These are phyloP conservation scores for Bovichtus diacanthus DNA, from an alignment of 2,797 vertebrate species.

Conservation along the genomic window DNA sequence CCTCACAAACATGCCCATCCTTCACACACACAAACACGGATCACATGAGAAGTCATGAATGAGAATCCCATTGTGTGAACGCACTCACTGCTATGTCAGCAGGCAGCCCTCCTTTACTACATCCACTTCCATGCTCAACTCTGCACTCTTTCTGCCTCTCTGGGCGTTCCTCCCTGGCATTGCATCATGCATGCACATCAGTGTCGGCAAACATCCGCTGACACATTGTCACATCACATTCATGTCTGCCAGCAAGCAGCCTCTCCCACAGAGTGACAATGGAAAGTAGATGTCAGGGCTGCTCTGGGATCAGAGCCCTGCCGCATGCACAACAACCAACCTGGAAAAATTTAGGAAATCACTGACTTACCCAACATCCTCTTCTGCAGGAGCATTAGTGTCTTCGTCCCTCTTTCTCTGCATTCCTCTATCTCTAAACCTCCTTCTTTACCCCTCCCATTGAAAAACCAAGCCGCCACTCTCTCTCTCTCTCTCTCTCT, in stretches of 20 bases:
- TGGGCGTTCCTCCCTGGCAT: slow-evolving; percentile 72
- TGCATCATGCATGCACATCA: slow-evolving; percentile 75
- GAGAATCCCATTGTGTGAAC: slow-evolving; percentile 48
- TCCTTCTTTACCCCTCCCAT: slow-evolving; percentile 58
- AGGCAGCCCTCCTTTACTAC: slow-evolving; percentile 45
- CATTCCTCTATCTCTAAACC: slow-evolving; percentile 75
- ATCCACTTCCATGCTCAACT: slow-evolving; percentile 37
- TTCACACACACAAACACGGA: slow-evolving; percentile 12
- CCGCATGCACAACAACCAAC: slow-evolving; percentile 21
- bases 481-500: slow-evolving; percentile 24
- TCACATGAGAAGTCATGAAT: slow-evolving; percentile 59
- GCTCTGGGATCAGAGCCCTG: slow-evolving; percentile 35
- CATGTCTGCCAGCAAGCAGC: slow-evolving; percentile 58
- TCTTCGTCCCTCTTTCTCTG: slow-evolving; percentile 58
- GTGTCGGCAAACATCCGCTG: slow-evolving; percentile 77
- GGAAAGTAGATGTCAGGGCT: slow-evolving; percentile 55
- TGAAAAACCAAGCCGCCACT: slow-evolving; percentile 38
- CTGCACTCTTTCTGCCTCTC: slow-evolving; percentile 28
- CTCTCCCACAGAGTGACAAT: slow-evolving; percentile 66
- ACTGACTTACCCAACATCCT: slow-evolving; percentile 76
- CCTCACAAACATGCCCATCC: slow-evolving; percentile 5
- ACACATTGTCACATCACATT: slow-evolving; percentile 80
- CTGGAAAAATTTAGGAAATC: slow-evolving; percentile 15
- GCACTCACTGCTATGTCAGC: slow-evolving; percentile 12
- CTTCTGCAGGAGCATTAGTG: slow-evolving; percentile 51